phyloP scores from a whole-genome alignment of 2,888 invertebrate species.

The Synanthedon formicaeformis region DNA sequence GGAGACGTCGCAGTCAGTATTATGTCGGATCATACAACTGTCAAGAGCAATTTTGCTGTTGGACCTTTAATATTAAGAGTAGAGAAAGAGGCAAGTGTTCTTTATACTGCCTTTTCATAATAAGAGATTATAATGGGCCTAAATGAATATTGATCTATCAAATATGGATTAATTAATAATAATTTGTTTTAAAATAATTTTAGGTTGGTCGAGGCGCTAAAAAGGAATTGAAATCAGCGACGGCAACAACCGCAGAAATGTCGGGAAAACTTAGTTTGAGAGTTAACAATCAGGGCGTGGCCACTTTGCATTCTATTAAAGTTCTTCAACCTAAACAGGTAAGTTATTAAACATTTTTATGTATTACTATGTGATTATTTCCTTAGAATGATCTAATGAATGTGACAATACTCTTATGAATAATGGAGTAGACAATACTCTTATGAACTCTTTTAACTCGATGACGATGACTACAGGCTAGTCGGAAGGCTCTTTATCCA shows the following conservation, averaged over 20 bases:
- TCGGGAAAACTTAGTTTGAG: conserved; percentile 81
- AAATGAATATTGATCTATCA: not conserved
- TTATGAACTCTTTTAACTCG: no score
- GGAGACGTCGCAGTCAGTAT: conserved; percentile 86
- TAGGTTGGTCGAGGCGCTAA: conserved; percentile 82
- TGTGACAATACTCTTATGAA: no score
- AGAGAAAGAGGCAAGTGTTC: conserved; percentile 74
- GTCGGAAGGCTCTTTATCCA: no score
- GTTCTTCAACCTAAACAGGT: conserved; percentile 91
- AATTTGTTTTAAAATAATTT: conserved; percentile 7
- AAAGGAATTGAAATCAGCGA: conserved; percentile 86
- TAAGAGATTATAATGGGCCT: not conserved
- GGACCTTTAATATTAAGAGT: conserved; percentile 85
- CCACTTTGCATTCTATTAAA: conserved; percentile 84
- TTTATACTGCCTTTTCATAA: no score
- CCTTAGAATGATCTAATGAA: no score
- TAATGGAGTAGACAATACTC: no score
- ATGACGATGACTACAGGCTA: no score
- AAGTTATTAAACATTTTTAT: conserved; percentile 9
- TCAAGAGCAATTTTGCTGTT: conserved; percentile 83
- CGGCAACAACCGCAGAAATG: conserved; percentile 90
- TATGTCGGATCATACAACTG: conserved; percentile 83
- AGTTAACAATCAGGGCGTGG: conserved; percentile 83
- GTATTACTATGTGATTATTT: no score
- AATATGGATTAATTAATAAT: conserved; percentile 1